phyloP scores from a whole-genome alignment of 2,888 invertebrate genomes.

The Oasisia sp. region DNA sequence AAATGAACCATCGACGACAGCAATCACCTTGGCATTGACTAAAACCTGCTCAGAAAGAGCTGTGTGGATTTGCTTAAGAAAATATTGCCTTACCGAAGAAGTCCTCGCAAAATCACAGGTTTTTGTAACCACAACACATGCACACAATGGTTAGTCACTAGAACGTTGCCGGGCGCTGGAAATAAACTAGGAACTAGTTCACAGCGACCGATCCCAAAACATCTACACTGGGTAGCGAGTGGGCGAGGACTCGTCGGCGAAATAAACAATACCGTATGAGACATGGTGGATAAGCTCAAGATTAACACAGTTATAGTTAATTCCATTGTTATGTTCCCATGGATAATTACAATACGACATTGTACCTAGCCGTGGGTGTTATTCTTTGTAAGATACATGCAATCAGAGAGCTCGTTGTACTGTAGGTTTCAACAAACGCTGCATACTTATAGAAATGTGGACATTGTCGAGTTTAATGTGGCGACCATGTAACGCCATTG shows the following conservation, averaged over 20 bases:
- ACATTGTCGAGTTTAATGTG: too few relatives aligned
- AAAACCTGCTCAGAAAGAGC: background rate
- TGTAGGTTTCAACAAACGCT: background rate
- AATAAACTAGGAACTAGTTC: background rate
- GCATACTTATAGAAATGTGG: background rate
- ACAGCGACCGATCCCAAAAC: background rate
- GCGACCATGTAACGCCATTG: too few relatives aligned
- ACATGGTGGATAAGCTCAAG: background rate
- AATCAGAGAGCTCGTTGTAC: background rate
- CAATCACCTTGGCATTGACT: background rate
- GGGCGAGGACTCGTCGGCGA: background rate
- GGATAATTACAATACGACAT: background rate
- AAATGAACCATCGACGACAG: background rate
- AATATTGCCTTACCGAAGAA: too few relatives aligned
- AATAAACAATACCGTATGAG: background rate
- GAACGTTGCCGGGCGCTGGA: background rate
- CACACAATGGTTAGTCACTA: background rate
- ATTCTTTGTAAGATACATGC: background rate
- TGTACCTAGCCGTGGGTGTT: background rate
- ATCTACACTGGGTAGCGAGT: background rate
- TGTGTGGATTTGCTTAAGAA: background rate
- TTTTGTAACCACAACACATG: background rate
- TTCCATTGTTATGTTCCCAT: background rate
- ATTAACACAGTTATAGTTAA: background rate
- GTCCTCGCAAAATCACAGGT: background rate